Evolutionary conservation across 2,888 invertebrate species (phyloP), one percentile per base, ranked within the genome.

Genomic region (Ptychoptera contaminata): DNA sequence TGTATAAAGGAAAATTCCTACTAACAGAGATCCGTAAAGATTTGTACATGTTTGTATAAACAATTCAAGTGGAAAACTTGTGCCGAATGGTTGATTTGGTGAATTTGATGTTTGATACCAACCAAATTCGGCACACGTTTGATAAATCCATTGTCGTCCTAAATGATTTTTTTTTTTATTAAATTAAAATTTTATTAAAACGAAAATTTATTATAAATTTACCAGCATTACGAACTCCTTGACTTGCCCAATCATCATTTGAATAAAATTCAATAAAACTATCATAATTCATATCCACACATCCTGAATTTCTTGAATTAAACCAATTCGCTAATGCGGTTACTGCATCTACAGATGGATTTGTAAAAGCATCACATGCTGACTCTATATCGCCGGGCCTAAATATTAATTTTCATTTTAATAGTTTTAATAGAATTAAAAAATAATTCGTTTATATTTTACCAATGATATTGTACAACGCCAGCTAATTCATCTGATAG

Each of bases 61-160:
- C 56, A 67, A 73, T 39, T 67, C 63, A 12, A 74, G 43, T 0
- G 71, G 68, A 10, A 73, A 61, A 1, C 62, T 56, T 40, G 58
- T 54, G 1, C 71, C 70, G 67, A 82, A 82, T 1, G 77, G 74
- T 41, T 75, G 72, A 1, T 61, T 55, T 1, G 57, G 48, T 35
- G 72, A 68, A 51, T 65, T 71, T 1, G 81, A 75, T 6, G 79
- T 76, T 64, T 82, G 82, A 60, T 72, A 82, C 66, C 76, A 84
- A 40, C 84, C 86, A 61, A 76, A 83, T 63, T 87, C 83, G 37
- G 75, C 77, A 59, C 87, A 87, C 0, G 79, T 79, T 62, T 86
- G 85, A 59, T 82, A 83, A 0, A 69, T 69, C 83, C 84, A 84
- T 44, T 76, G 72, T 1, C 82, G 73, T 58, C 67, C 80, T 78